Conservation (phyloP, 2,113 vertebrate genomes). For the Ageneiosus marmoratus region DNA sequence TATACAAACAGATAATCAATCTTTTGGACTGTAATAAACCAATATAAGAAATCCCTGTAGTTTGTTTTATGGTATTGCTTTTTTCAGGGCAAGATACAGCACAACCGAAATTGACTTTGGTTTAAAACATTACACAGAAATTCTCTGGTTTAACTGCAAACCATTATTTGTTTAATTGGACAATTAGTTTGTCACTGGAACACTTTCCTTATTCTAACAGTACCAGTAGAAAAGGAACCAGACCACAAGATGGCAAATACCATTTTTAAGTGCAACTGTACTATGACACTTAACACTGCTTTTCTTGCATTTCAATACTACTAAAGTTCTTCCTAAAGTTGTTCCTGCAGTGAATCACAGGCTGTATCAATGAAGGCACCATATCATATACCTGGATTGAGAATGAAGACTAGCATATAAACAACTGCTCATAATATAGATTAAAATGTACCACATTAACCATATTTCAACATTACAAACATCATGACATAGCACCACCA, state of each 20-base stretch:
- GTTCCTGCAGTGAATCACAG: neutral
- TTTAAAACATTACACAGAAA: slow-evolving; percentile 44
- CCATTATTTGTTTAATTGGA: slow-evolving; percentile 5
- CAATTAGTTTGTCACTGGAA: neutral
- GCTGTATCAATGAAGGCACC: neutral
- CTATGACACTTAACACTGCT: slow-evolving; percentile 7
- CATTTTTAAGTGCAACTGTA: slow-evolving; percentile 31
- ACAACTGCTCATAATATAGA: slow-evolving; percentile 11
- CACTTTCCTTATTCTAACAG: neutral
- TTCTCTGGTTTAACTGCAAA: neutral
- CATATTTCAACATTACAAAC: neutral
- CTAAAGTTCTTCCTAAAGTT: neutral
- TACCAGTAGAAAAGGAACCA: neutral
- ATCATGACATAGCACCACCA: neutral
- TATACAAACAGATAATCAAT: slow-evolving; percentile 20
- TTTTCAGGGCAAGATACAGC: neutral
- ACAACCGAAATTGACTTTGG: slow-evolving; percentile 28
- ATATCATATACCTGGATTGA: neutral
- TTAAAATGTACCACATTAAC: slow-evolving; percentile 10
- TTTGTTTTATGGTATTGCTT: neutral
- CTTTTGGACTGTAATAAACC: slow-evolving; percentile 37
- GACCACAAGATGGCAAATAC: neutral
- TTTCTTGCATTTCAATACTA: neutral
- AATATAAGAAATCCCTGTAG: slow-evolving; percentile 15
- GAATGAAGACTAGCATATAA: neutral